phyloP scores from a whole-genome alignment of 2,797 vertebrate genomes.

The Spinibarbus caldwelli region DNA sequence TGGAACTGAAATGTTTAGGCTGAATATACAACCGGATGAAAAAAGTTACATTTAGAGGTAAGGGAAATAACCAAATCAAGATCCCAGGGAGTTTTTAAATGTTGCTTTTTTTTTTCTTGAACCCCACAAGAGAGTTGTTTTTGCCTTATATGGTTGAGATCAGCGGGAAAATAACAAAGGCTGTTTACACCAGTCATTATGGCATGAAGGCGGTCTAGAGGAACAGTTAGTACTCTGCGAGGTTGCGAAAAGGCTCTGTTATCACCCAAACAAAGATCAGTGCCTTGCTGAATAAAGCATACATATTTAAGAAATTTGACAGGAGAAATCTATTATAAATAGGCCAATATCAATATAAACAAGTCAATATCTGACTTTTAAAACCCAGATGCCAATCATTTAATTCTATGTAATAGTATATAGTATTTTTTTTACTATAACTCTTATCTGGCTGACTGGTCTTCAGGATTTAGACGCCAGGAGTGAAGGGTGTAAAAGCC shows the following conservation, averaged over 20 bases:
- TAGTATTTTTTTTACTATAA: too few species aligned
- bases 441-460: too few species aligned
- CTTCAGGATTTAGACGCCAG: neutral
- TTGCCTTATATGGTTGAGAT: slow-evolving; percentile 67
- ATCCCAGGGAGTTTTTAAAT: slow-evolving; percentile 69
- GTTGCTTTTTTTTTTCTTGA: slow-evolving; percentile 61
- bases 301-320: too few species aligned
- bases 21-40: slow-evolving; percentile 10
- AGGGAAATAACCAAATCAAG: slow-evolving; percentile 55
- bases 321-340: neutral
- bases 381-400: neutral
- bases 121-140: slow-evolving; percentile 36
- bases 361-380: neutral
- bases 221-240: slow-evolving; percentile 28
- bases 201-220: slow-evolving; percentile 52
- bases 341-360: neutral
- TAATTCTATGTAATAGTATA: neutral
- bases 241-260: slow-evolving; percentile 25
- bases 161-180: slow-evolving; percentile 55
- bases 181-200: slow-evolving; percentile 57
- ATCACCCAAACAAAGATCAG: slow-evolving; percentile 19
- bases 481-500: slow-evolving; percentile 42
- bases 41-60: slow-evolving; percentile 34
- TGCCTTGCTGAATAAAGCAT: too few species aligned
- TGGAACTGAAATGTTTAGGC: slow-evolving; percentile 59